phyloP scores from a whole-genome alignment of 2,113 vertebrate genomes.

The Meleagris gallopavo region DNA sequence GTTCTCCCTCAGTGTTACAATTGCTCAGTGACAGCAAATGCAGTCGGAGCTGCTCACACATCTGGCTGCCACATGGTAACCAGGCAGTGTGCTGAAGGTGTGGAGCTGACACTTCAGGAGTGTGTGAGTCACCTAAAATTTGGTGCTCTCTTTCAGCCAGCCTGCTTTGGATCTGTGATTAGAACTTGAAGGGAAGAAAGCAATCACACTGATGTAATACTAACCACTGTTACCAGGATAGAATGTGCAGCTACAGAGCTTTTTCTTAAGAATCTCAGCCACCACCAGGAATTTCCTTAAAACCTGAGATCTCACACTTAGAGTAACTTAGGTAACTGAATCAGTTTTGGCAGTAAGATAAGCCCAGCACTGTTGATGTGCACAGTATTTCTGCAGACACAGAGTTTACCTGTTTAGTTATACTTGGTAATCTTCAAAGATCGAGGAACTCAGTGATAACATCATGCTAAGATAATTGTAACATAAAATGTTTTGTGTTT shows the following conservation, averaged over 20 bases:
- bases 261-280: neutral
- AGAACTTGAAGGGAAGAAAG: neutral
- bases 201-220: neutral
- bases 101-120: neutral
- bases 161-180: neutral
- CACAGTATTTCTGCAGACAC: neutral
- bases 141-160: neutral
- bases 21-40: neutral
- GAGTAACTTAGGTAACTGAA: neutral
- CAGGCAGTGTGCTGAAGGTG: neutral
- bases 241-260: neutral
- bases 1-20: neutral
- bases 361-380: neutral
- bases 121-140: neutral
- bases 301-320: neutral
- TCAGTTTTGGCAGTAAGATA: slow-evolving; percentile 30
- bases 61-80: neutral
- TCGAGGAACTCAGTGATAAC: neutral
- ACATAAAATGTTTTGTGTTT: neutral
- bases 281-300: slow-evolving; percentile 3
- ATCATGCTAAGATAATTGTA: neutral
- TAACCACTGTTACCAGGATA: neutral
- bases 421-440: neutral
- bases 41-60: neutral
- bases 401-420: neutral